Base-by-base conservation (phyloP, 2,113 vertebrate species). In the Thermophis baileyi region DNA sequence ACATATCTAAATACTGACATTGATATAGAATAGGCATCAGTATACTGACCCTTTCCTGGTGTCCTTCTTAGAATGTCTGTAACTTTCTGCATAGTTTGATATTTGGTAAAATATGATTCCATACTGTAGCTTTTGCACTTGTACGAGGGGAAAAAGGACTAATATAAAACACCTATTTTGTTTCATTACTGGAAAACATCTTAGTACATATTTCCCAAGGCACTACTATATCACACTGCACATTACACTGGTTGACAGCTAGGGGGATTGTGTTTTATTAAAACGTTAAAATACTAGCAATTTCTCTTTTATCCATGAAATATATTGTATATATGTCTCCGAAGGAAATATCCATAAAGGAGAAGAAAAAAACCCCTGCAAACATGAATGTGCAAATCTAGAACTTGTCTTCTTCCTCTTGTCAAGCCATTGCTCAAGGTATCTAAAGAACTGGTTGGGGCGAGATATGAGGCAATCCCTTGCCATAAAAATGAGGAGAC, bases 91-190 rank as follows among this genome's bases (percentile, higher is more conserved):
- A 22, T 6, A 11, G 0, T 1, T 89, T 89, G 40, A 85, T 93
- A 88, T 89, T 95, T 95, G 54, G 55, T 27, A 46, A 90, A 90
- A 25, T 94, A 88, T 18, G 85, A 74, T 93, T 94, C 94, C 93
- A 94, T 90, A 92, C 7, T 95, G 89, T 6, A 1, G 51, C 24
- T 95, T 94, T 94, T 94, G 25, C 86, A 90, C 90, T 94, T 95
- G 18, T 91, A 95, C 93, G 95, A 16, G 24, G 46, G 8, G 2
- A 1, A 24, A 47, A 74, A 6, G 63, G 87, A 92, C 7, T 91
- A 91, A 92, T 69, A 93, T 35, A 97, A 95, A 96, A 27, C 74
- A 74, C 50, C 91, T 91, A 90, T 95, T 96, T 94, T 95, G 85
- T 94, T 95, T 96, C 92, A 91, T 95, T 94, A 87, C 85, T 89